These are phyloP conservation scores for Acridotheres tristis DNA, from an alignment of 2,797 vertebrate species.

Conservation along the genomic window DNA sequence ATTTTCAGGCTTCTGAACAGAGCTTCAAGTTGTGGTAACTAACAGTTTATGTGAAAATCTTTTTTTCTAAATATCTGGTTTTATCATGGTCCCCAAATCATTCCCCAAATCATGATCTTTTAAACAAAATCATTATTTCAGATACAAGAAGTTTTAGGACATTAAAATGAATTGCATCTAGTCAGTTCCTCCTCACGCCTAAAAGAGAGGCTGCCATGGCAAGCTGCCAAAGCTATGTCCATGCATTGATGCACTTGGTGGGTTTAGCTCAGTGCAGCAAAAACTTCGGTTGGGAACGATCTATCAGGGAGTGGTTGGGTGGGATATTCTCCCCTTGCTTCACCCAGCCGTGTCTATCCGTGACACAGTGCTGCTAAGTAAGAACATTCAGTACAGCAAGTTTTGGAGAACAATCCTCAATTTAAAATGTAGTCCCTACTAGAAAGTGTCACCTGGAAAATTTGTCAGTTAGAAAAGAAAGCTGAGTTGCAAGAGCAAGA, in stretches of 20 bases:
- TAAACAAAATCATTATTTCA: neutral
- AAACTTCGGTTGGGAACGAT: neutral
- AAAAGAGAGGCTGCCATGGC: neutral
- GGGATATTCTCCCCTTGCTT: neutral
- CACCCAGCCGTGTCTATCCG: fast-evolving
- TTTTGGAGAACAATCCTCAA: neutral
- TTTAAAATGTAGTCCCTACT: neutral
- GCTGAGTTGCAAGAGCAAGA: neutral
- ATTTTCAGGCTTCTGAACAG: neutral
- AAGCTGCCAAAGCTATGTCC: neutral
- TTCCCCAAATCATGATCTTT: neutral
- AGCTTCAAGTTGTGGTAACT: neutral
- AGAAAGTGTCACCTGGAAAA: slow-evolving; percentile 13
- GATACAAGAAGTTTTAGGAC: neutral
- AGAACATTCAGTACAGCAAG: neutral
- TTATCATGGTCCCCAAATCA: neutral
- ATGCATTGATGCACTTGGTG: neutral
- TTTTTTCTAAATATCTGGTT: neutral
- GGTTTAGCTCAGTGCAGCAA: neutral
- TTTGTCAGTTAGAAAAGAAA: neutral
- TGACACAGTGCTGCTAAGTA: neutral
- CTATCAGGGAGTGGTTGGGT: neutral
- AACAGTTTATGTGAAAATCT: neutral
- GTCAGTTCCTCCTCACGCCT: neutral
- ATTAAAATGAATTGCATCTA: neutral